phyloP scores from a whole-genome alignment of 2,888 invertebrate genomes.

The Flexamia atlantica region DNA sequence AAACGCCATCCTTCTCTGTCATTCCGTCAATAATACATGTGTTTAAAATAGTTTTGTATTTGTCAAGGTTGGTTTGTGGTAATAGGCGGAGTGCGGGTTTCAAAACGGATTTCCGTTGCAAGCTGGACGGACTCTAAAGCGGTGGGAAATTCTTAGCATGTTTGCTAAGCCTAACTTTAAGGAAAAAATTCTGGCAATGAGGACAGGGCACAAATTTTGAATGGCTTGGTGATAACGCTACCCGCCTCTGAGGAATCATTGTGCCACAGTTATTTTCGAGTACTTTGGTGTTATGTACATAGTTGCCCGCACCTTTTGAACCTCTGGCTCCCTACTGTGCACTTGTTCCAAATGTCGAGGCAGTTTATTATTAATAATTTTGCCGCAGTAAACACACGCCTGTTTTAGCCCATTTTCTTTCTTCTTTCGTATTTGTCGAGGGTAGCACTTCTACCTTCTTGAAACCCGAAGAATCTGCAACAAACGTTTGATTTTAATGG shows the following conservation, averaged over 20 bases:
- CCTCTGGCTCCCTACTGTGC: not conserved
- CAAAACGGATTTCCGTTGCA: not conserved
- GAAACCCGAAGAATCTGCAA: no score
- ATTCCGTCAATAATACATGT: slow-evolving; percentile 26
- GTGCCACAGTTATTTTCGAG: not conserved
- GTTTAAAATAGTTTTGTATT: not conserved
- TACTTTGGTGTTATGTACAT: slow-evolving; percentile 18
- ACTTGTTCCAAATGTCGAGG: slow-evolving; percentile 26
- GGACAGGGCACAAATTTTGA: slow-evolving; percentile 35
- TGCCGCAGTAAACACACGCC: not conserved
- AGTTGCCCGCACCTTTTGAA: slow-evolving; percentile 10
- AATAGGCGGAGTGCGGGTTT: not conserved
- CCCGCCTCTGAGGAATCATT: slow-evolving; percentile 38
- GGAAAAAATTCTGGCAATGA: not conserved
- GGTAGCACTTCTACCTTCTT: no score
- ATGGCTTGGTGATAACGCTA: not conserved
- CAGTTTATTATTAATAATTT: slow-evolving; percentile 28
- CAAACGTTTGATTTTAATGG: no score
- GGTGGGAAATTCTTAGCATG: not conserved
- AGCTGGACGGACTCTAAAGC: not conserved
- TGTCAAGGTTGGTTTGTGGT: slow-evolving; percentile 21
- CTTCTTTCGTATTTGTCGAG: not conserved
- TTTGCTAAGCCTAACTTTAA: slow-evolving; percentile 28
- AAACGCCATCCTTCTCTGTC: not conserved
- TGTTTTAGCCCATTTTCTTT: slow-evolving; percentile 24